Evolutionary conservation across 2,113 vertebrate genomes (phyloP).

Genomic region (Austrofundulus limnaeus): DNA sequence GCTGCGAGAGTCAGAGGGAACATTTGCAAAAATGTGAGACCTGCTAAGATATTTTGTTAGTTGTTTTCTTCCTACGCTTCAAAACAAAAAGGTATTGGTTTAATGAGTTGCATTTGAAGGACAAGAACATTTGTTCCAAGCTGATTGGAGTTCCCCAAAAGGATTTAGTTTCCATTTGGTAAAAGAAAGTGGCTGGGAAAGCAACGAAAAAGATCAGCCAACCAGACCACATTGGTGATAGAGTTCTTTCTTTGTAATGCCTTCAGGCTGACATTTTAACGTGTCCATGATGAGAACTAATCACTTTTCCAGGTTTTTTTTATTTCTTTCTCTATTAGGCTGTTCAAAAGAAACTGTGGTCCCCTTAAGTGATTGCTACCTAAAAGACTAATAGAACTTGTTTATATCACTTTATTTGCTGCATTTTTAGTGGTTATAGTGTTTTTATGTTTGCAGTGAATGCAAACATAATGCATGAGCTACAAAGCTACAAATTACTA

Average conservation of each 20-base stretch:
- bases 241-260: neutral
- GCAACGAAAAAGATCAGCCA: neutral
- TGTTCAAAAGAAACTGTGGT: neutral
- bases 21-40: no score
- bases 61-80: no score
- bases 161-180: neutral
- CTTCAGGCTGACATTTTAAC: neutral
- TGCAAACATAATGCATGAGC: neutral
- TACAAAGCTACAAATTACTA: neutral
- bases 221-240: neutral
- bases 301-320: neutral
- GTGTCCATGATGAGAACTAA: conserved; percentile 4
- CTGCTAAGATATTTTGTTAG: no score
- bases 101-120: neutral
- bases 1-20: no score
- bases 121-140: neutral
- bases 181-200: neutral
- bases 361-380: neutral
- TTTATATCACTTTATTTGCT: neutral
- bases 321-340: neutral
- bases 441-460: neutral
- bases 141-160: neutral
- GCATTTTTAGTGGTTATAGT: neutral
- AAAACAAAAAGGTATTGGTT: no score
- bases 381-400: neutral